Evolutionary conservation across 2,113 vertebrate species (phyloP).

Genomic region (Phainopepla nitens): DNA sequence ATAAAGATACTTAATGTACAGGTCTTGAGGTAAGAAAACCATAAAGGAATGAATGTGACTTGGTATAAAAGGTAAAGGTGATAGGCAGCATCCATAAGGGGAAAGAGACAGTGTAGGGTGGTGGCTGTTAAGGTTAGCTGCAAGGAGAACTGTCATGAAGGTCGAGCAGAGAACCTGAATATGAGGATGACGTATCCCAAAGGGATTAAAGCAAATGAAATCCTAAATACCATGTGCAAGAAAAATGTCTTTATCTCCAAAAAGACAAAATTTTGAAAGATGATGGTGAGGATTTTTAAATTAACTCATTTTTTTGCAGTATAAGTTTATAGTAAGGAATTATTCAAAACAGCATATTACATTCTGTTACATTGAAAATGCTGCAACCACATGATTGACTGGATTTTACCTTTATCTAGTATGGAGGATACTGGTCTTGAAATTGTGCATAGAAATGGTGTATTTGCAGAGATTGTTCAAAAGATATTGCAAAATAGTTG

Average conservation of each 20-base stretch:
- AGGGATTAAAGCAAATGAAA: neutral
- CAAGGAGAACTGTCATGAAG: neutral
- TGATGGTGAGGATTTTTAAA: neutral
- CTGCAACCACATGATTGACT: neutral
- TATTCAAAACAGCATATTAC: neutral
- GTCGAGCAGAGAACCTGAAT: neutral
- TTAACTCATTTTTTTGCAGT: neutral
- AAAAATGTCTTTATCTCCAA: neutral
- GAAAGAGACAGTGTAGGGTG: neutral
- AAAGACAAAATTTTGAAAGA: neutral
- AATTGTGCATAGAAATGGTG: neutral
- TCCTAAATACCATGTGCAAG: neutral
- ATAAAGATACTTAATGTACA: neutral
- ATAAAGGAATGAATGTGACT: neutral
- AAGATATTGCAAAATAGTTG: neutral
- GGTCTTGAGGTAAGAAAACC: neutral
- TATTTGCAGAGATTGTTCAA: neutral
- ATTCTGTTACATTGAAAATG: neutral
- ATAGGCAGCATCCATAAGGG: neutral
- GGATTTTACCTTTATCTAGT: neutral
- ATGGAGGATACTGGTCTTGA: neutral
- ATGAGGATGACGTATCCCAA: neutral
- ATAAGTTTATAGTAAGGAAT: neutral
- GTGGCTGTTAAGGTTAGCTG: neutral
- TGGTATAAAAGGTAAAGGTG: neutral